A percentile compares a stretch with the other conserved stretches of the same genome.
phyloP scores from a whole-genome alignment of 1,140 invertebrate genomes.

The Batillaria attramentaria region DNA sequence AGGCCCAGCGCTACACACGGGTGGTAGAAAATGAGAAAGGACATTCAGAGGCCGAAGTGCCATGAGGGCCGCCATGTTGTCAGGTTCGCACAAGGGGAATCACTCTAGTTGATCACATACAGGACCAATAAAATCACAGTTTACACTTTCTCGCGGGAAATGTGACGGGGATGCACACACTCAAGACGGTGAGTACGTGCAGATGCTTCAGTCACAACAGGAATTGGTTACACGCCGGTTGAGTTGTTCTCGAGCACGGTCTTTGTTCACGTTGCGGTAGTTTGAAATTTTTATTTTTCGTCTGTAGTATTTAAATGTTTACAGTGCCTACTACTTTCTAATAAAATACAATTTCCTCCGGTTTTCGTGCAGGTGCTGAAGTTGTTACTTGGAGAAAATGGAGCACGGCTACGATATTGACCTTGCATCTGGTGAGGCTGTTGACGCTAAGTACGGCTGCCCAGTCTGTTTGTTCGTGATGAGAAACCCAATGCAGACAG shows the following conservation, averaged over 20 bases:
- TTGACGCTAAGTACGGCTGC: conserved; percentile 81
- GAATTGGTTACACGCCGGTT: no score
- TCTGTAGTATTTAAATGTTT: no score
- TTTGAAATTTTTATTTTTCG: no score
- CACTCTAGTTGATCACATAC: not conserved
- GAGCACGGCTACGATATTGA: conserved; percentile 31
- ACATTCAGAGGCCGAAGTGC: conserved; percentile 20
- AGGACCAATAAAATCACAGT: not conserved
- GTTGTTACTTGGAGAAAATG: no score
- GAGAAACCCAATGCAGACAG: conserved; percentile 85
- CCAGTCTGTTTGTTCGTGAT: conserved; percentile 89
- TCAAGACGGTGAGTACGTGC: no score
- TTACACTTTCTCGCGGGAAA: conserved; percentile 15
- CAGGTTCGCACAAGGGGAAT: not conserved
- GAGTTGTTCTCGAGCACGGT: no score
- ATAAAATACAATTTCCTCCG: no score
- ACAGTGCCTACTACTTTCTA: no score
- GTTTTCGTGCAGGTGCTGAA: no score
- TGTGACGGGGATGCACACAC: no score
- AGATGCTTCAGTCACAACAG: no score
- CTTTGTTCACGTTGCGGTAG: no score
- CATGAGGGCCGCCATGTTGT: conserved; percentile 29
- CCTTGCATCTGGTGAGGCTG: conserved; percentile 25
- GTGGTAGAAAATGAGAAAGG: conserved; percentile 1
- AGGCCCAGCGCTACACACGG: not conserved